Percentiles rank a stretch among this genome's conserved stretches.
Conservation (phyloP, 1,140 invertebrate species). For the Aphidius gifuensis region DNA sequence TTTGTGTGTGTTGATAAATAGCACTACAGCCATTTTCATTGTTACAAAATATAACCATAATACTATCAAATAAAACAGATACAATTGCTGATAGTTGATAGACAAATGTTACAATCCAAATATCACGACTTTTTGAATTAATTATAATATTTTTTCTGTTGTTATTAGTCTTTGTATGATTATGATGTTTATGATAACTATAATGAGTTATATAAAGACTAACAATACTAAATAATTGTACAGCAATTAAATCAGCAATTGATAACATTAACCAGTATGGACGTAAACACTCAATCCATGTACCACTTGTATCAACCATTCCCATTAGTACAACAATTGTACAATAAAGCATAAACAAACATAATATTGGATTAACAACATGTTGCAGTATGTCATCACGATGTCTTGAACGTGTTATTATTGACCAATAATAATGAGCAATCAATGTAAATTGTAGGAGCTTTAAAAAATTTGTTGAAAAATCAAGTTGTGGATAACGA, state of each 20-base stretch:
- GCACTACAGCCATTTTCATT: constrained; percentile 55
- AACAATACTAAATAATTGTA: constrained; percentile 56
- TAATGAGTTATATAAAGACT: constrained; percentile 56
- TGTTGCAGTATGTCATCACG: constrained; percentile 54
- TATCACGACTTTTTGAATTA: constrained; percentile 53
- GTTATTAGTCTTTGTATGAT: constrained; percentile 41
- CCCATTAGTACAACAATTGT: constrained; percentile 55
- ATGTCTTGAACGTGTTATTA: constrained; percentile 52
- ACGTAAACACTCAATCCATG: constrained; percentile 57
- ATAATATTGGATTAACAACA: constrained; percentile 44
- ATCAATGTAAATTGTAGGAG: constrained; percentile 56
- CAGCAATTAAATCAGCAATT: constrained; percentile 54
- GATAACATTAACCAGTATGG: constrained; percentile 59
- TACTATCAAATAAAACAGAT: constrained; percentile 54
- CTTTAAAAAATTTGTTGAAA: constrained; percentile 55
- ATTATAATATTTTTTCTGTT: background rate
- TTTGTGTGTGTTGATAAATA: constrained; percentile 56
- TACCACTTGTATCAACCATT: constrained; percentile 52
- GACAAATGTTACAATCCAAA: constrained; percentile 56
- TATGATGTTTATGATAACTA: constrained; percentile 51
- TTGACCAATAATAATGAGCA: constrained; percentile 58
- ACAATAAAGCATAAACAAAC: constrained; percentile 52
- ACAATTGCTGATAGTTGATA: constrained; percentile 56
- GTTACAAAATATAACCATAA: constrained; percentile 53
- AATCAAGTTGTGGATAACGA: constrained; percentile 54